Base-by-base conservation (phyloP, 2,888 invertebrate genomes). In the Pristionchus mayeri region DNA sequence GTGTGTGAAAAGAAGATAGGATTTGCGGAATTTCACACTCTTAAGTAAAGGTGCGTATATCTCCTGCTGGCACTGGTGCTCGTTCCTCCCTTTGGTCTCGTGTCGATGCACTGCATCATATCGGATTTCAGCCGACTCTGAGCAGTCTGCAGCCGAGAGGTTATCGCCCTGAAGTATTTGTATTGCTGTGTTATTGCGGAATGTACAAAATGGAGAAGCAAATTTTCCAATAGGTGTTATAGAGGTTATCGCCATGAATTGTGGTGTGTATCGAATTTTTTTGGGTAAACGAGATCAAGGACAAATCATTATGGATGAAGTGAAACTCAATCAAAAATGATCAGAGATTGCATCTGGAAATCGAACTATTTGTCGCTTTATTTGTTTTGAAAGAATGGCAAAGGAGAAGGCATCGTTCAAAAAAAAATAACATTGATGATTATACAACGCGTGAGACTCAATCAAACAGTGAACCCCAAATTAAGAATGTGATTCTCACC, bases 81-180 rank as follows among this genome's bases (percentile, higher is more conserved):
- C 50, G 90, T 79, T 16, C 88, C 91, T 90, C 89, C 87, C 84
- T 88, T 90, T 16, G 90, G 89, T 84, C 88, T 87, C 37, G 84
- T 88, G 81, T 91, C 90, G 54, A 84, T 88, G 83, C 88, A 89
- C 54, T 87, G 86, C 89, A 91, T 89, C 90, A 92, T 92, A 84
- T 92, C 92, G 50, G 88, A 87, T 81, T 92, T 93, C 44, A 93
- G 86, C 21, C 91, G 87, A 54, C 90, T 92, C 84, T 93, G 92
- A 16, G 93, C 93, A 18, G 90, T 86, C 85, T 92, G 90, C 67
- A 92, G 90, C 48, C 88, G 82, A 2, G 86, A 54, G 2, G 87
- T 85, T 21, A 90, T 88, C 4, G 88, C 89, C 0, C 81, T 82
- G 57, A 21, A 80, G 24, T 16, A 27, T 6, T 9, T 13, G 27